These are phyloP conservation scores for Tryphoninae sp. DNA, from an alignment of 2,888 invertebrate genomes.

Conservation along the genomic window DNA sequence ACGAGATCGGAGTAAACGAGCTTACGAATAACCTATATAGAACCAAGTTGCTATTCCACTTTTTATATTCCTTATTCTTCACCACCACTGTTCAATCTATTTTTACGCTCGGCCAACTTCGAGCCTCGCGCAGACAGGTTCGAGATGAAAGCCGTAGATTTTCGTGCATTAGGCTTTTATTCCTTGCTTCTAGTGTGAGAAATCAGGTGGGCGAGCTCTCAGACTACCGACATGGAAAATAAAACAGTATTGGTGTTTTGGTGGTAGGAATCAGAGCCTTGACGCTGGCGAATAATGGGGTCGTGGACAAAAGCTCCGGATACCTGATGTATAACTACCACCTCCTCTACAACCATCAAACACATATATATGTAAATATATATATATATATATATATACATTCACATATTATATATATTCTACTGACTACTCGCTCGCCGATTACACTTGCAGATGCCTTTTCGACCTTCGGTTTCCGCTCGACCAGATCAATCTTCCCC, in stretches of 20 bases:
- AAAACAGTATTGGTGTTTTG: slow-evolving; percentile 15
- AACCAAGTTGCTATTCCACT: background rate
- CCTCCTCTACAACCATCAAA: slow-evolving; percentile 3
- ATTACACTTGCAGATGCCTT: slow-evolving; percentile 72
- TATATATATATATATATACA: background rate
- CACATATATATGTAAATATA: background rate
- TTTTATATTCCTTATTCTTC: background rate
- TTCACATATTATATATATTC: slow-evolving; percentile 16
- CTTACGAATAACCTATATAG: background rate
- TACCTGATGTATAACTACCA: slow-evolving; percentile 30
- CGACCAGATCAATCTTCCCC: slow-evolving; percentile 70
- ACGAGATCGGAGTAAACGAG: too few species aligned
- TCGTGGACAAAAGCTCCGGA: slow-evolving; percentile 47
- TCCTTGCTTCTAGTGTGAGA: background rate
- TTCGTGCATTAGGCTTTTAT: slow-evolving; percentile 15
- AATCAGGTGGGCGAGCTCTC: slow-evolving; percentile 20
- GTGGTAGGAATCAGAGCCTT: slow-evolving; percentile 26
- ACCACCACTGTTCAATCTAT: slow-evolving; percentile 6
- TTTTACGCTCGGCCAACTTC: slow-evolving; percentile 14
- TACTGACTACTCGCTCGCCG: slow-evolving; percentile 49
- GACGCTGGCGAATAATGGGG: slow-evolving; percentile 40
- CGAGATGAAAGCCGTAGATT: slow-evolving; percentile 14
- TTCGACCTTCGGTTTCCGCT: slow-evolving; percentile 68
- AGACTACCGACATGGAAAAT: background rate
- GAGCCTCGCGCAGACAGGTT: background rate